These are phyloP conservation scores for Drosophila sturtevanti DNA, from an alignment of 1,140 invertebrate genomes.

Conservation along the genomic window DNA sequence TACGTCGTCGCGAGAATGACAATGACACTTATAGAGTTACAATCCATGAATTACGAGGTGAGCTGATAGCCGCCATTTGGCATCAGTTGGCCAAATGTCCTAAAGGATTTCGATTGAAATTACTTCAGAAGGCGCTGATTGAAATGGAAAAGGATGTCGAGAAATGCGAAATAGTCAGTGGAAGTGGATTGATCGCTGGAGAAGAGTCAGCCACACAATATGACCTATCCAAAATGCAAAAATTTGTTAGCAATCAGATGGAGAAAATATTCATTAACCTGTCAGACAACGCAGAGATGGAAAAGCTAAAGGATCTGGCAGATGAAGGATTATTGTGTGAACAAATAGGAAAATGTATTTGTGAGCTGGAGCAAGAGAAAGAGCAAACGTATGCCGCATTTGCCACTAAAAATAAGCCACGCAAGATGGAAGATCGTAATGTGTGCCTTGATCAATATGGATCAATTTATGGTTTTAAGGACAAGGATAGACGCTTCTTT, in stretches of 20 bases:
- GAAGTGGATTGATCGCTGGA: slow-evolving; percentile 18
- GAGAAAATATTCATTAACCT: slow-evolving; percentile 63
- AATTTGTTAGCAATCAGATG: slow-evolving; percentile 57
- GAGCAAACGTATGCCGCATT: slow-evolving; percentile 32
- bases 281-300: slow-evolving; percentile 63
- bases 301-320: slow-evolving; percentile 53
- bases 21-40: slow-evolving; percentile 72
- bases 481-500: slow-evolving; percentile 87
- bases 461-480: slow-evolving; percentile 50
- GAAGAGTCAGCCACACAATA: slow-evolving; percentile 46
- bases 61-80: slow-evolving; percentile 65
- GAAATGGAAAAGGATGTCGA: slow-evolving; percentile 64
- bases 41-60: slow-evolving; percentile 57
- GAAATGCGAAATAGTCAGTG: slow-evolving; percentile 55
- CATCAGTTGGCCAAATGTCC: slow-evolving; percentile 60
- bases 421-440: slow-evolving; percentile 79
- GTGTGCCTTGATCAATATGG: slow-evolving; percentile 69
- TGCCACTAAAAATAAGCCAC: slow-evolving; percentile 70
- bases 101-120: slow-evolving; percentile 52
- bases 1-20: slow-evolving; percentile 41
- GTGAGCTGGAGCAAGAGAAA: background rate
- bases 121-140: slow-evolving; percentile 38
- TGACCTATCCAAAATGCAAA: slow-evolving; percentile 75
- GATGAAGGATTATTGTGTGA: slow-evolving; percentile 33
- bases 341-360: slow-evolving; percentile 7